Conservation (phyloP, 37 sponge, comb jelly and placozoan species). For the Spongilla lacustris region DNA sequence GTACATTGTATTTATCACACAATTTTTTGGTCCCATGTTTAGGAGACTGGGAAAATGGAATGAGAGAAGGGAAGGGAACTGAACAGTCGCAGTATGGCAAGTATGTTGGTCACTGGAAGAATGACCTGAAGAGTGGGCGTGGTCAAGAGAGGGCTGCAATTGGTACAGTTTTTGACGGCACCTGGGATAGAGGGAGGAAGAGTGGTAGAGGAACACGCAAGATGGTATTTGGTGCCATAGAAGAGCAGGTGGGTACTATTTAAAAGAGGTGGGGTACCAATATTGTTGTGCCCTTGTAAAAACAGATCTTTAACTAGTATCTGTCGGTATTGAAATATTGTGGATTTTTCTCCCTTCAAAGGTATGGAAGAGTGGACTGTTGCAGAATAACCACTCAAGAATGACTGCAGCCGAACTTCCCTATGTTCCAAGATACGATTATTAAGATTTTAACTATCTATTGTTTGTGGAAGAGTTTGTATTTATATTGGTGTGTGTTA, state of each 20-base stretch:
- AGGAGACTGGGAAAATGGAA: conserved; percentile 86
- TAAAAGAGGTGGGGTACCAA: neutral
- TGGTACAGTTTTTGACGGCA: conserved; percentile 77
- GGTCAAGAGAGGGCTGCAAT: conserved; percentile 77
- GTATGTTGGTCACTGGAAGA: conserved; percentile 72
- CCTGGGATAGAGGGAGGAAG: conserved; percentile 73
- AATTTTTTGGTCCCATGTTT: too few relatives aligned
- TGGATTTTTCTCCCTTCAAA: conserved; percentile 10
- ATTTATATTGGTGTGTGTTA: neutral
- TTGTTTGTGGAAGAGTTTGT: neutral
- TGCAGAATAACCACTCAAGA: conserved; percentile 30
- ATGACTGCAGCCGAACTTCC: conserved; percentile 82
- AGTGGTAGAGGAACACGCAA: conserved; percentile 60
- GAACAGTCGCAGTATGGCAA: conserved; percentile 57
- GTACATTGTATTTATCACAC: too few relatives aligned
- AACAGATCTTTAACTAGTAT: too few relatives aligned
- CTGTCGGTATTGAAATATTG: neutral
- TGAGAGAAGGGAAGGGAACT: conserved; percentile 65
- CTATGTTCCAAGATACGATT: conserved; percentile 50
- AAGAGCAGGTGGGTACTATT: conserved; percentile 68
- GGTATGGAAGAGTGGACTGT: conserved; percentile 72
- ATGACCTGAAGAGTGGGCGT: conserved; percentile 71
- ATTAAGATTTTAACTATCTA: neutral
- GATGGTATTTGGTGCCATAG: conserved; percentile 60
- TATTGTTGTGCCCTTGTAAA: too few relatives aligned